Evolutionary conservation across 2,113 vertebrate genomes (phyloP).

Genomic region (Sander vitreus): DNA sequence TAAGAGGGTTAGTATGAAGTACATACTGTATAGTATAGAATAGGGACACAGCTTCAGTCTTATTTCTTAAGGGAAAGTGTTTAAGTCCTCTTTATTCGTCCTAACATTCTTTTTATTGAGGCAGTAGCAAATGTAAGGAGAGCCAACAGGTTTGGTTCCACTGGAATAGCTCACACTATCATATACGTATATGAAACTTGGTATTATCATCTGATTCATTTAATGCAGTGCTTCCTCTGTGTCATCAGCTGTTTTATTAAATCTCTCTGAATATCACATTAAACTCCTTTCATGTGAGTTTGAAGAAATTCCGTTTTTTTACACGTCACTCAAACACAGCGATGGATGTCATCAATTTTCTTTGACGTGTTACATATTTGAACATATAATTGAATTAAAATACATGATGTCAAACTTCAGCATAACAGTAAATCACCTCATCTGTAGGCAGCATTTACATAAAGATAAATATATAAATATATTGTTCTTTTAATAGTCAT

Average conservation of each 20-base stretch:
- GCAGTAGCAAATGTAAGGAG: not conserved
- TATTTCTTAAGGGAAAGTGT: not conserved
- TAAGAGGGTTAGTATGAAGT: not conserved
- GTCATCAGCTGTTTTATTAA: not conserved
- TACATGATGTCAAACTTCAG: not conserved
- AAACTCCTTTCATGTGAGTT: not conserved
- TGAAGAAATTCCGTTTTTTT: not conserved
- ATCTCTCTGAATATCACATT: not conserved
- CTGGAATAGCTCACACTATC: not conserved
- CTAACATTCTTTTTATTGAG: not conserved
- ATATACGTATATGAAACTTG: not conserved
- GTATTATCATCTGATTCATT: not conserved
- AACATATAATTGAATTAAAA: not conserved
- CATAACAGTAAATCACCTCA: slow-evolving; percentile 36
- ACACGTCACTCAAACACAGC: not conserved
- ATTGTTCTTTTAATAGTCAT: slow-evolving; percentile 17
- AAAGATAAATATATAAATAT: slow-evolving; percentile 27
- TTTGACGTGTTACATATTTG: not conserved
- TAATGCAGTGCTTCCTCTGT: not conserved
- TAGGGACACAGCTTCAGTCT: not conserved
- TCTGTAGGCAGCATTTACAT: slow-evolving; percentile 75
- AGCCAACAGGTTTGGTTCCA: not conserved
- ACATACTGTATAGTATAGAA: not conserved
- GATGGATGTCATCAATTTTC: not conserved
- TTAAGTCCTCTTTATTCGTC: not conserved